Conservation (phyloP, 2,888 invertebrate species). For the Tetranychus truncatus region DNA sequence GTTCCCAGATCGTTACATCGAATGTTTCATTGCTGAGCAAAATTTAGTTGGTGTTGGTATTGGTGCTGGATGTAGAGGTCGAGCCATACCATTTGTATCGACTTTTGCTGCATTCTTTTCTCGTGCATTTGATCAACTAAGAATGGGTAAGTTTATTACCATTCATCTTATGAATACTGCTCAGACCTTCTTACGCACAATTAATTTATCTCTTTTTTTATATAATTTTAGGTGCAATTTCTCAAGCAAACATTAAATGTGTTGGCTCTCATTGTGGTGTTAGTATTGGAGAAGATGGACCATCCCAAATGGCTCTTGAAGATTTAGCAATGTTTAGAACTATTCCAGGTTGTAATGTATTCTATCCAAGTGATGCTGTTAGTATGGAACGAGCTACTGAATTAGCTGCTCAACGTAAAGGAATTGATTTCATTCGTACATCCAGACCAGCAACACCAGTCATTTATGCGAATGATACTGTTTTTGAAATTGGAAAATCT, state of each 20-base stretch:
- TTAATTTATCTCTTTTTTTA: neutral
- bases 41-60: slow-evolving; percentile 89
- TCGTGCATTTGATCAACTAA: slow-evolving; percentile 89
- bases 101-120: slow-evolving; percentile 97
- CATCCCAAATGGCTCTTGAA: slow-evolving; percentile 98
- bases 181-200: neutral
- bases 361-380: slow-evolving; percentile 72
- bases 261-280: slow-evolving; percentile 93
- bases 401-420: slow-evolving; percentile 79
- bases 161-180: neutral
- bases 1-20: slow-evolving; percentile 57
- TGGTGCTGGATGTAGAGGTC: slow-evolving; percentile 75
- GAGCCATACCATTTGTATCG: slow-evolving; percentile 81
- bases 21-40: slow-evolving; percentile 98
- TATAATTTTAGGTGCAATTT: slow-evolving; percentile 48
- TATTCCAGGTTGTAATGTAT: slow-evolving; percentile 53
- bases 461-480: slow-evolving; percentile 64
- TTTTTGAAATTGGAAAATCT: slow-evolving; percentile 49
- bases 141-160: slow-evolving; percentile 54
- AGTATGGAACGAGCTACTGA: slow-evolving; percentile 83
- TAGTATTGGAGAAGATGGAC: slow-evolving; percentile 96
- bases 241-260: slow-evolving; percentile 90
- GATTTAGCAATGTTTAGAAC: slow-evolving; percentile 86
- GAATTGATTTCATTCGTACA: slow-evolving; percentile 87
- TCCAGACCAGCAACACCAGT: slow-evolving; percentile 75